Base-by-base conservation (phyloP, 1,140 invertebrate genomes). In the Stegodyphus dumicola region DNA sequence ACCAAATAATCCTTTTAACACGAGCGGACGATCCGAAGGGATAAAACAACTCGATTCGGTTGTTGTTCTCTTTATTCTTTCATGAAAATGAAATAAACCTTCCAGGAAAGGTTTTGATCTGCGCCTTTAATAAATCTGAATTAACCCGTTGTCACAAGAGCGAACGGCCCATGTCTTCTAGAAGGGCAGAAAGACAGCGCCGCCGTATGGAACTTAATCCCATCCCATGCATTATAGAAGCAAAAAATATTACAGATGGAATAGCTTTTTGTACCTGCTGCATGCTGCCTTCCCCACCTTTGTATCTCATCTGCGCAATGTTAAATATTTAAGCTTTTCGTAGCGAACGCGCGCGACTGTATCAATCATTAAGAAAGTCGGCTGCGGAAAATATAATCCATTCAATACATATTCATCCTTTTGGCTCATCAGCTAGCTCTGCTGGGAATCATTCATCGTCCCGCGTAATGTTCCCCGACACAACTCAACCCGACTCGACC, bases 401-500 rank as follows among this genome's bases (percentile, higher is more conserved):
- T 83, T 83, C 80, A 75, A 83, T 83, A 83, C 80, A 83, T 83
- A 83, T 83, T 83, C 80, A 83, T 83, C 80, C 80, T 83, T 83
- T 83, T 33, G 71, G 80, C 80, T 83, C 80, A 83, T 83, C 80
- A 83, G 80, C 70, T 74, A 56, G 80, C 80, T 83, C 80, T 83
- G 80, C 69, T 75, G 80, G 80, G 80, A 75, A 83, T 83, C 80
- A 83, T 83, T 83, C 80, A 83, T 83, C 80, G 80, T 83, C 33
- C 80, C 71, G 51, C 18, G 56, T 60, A 81, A 73, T 71, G 67
- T 71, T 71, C 78, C 53, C 78, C 69, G 69, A 71, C 53, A 60
- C 67, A 81, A 71, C 77, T 78, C 77, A 78, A 78, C 77, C 65
- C 77, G n/a, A 54, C 78, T 79, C 77, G 77, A 70, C 69, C 78